These are phyloP conservation scores for Dipodomys stephensi DNA, from an alignment of 2,113 vertebrate species.

Conservation along the genomic window DNA sequence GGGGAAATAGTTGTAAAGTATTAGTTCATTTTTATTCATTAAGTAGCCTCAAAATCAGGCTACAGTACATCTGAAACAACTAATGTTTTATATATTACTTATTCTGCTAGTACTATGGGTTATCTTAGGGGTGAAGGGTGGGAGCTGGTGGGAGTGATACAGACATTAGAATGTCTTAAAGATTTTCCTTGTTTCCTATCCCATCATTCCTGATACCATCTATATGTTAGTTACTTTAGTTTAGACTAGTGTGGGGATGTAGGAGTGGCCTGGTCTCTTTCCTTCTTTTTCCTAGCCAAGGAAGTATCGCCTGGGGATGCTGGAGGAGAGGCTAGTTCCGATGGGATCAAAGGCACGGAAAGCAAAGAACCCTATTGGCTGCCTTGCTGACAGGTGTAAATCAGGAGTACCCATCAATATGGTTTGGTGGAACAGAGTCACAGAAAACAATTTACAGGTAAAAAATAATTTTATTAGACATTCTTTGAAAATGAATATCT, in stretches of 20 bases:
- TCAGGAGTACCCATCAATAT: conserved; percentile 91
- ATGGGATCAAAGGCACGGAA: conserved; percentile 91
- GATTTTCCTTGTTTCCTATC: conserved; percentile 86
- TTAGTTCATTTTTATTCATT: conserved; percentile 54
- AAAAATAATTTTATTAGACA: conserved; percentile 87
- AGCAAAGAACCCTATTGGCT: conserved; percentile 91
- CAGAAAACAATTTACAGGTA: conserved; percentile 93
- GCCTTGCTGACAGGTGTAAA: conserved; percentile 92
- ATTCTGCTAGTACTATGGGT: conserved; percentile 73
- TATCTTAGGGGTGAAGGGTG: conserved; percentile 41
- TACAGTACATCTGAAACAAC: conserved; percentile 70
- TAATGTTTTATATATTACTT: conserved; percentile 56
- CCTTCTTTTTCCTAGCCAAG: conserved; percentile 91
- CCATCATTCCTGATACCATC: conserved; percentile 80
- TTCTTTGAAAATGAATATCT: conserved; percentile 82
- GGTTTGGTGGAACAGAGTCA: conserved; percentile 92
- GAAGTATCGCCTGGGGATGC: conserved; percentile 91
- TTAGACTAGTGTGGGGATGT: conserved; percentile 86
- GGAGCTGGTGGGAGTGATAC: conserved; percentile 59
- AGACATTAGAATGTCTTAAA: conserved; percentile 77
- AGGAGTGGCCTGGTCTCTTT: conserved; percentile 91
- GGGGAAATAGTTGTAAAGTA: conserved; percentile 49
- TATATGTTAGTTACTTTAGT: conserved; percentile 74
- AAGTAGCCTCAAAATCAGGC: conserved; percentile 66
- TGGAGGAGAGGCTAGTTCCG: conserved; percentile 91